These are phyloP conservation scores for Myanophis thanlyinensis DNA, from an alignment of 2,113 vertebrate species.

Conservation along the genomic window DNA sequence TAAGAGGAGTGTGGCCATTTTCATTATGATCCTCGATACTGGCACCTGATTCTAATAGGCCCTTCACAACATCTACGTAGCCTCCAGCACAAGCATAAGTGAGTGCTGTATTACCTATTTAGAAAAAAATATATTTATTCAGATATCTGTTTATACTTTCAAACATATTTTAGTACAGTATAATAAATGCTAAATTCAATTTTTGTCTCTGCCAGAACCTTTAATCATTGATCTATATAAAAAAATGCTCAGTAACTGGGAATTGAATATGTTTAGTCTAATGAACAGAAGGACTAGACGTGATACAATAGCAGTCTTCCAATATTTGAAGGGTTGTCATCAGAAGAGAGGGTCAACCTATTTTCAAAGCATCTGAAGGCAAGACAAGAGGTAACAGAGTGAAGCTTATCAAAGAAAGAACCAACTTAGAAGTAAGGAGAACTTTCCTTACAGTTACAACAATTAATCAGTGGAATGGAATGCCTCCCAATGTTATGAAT, in stretches of 20 bases:
- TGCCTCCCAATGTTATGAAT: neutral
- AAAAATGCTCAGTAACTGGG: neutral
- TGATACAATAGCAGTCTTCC: neutral
- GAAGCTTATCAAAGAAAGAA: neutral
- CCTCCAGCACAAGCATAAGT: constrained; percentile 97
- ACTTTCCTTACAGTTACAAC: neutral
- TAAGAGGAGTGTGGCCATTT: constrained; percentile 97
- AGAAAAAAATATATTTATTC: rapidly evolving
- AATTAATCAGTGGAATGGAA: neutral
- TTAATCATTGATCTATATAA: neutral
- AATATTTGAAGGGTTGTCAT: neutral
- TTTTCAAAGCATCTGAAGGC: neutral
- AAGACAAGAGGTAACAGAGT: neutral
- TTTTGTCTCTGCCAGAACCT: neutral
- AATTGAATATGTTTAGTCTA: neutral
- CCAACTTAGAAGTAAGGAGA: neutral
- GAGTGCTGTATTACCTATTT: constrained; percentile 92
- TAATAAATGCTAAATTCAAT: neutral
- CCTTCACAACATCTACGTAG: constrained; percentile 97
- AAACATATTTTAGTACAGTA: neutral
- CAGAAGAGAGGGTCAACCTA: neutral
- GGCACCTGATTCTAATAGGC: constrained; percentile 95
- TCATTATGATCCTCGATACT: constrained; percentile 99
- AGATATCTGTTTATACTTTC: rapidly evolving
- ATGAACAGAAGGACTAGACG: neutral